Evolutionary conservation across 2,113 vertebrate species (phyloP), one percentile per base, ranked within the genome.

Genomic region (Pteruthius melanotis): DNA sequence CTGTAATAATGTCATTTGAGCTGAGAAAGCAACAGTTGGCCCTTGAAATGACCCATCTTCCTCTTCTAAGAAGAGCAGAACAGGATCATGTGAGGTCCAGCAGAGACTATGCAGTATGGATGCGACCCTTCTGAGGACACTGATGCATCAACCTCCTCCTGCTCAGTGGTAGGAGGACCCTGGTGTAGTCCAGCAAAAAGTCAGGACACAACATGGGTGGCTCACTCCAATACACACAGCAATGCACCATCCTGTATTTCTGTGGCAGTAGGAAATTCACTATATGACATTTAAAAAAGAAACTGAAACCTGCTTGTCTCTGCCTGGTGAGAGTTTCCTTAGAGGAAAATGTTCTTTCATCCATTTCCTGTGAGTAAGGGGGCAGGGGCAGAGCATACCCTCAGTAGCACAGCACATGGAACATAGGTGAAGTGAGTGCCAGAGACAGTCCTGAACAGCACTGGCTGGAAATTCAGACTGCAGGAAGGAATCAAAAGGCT

Each of bases 401-500:
- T 26, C n/a, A 33, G 16, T 52, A 79, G 40, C 13, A 54, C 11
- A 47, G 22, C 9, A 9, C 30, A 13, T 1, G 5, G 35, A 39
- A 40, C 10, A 16, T 1, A 81, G 7, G 10, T 22, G 33, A 53
- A 45, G 19, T 9, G 28, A 57, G 21, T 35, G n/a, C 2, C 28
- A 87, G 72, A 45, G 27, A 14, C 1, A 56, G 17, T 6, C 15
- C 64, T 68, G 47, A 82, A 5, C 44, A 63, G 5, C 21, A 64
- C 3, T 18, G 33, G 4, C 39, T 71, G 44, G 40, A 60, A 64
- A 64, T 54, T 35, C 61, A 75, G 66, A 47, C 30, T 13, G 4
- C 22, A 39, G 27, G 8, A 11, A 7, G 13, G 5, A 59, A 40
- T 12, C 0, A 0, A 64, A 88, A 68, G 24, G 15, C 37, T 83